Evolutionary conservation across 23 tunicate genomes (phyloP).

Genomic region (Styela plicata): DNA sequence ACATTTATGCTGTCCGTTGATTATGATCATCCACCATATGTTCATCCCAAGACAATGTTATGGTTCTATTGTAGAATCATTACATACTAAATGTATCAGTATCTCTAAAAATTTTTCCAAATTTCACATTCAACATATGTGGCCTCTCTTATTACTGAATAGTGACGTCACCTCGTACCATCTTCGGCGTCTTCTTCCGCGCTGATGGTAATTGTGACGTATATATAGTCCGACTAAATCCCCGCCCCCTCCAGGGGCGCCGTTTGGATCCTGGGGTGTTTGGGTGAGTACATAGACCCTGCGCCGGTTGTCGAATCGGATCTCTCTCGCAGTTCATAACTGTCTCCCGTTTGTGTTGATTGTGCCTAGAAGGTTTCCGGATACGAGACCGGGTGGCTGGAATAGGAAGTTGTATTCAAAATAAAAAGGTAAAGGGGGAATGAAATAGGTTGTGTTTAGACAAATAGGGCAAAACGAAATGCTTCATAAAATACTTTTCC

Average conservation of each 20-base stretch:
- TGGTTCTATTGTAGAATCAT: no score
- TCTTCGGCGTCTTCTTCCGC: slow-evolving; percentile 21
- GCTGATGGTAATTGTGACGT: slow-evolving; percentile 25
- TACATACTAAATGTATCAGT: no score
- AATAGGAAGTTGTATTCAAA: background rate
- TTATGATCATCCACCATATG: no score
- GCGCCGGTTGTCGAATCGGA: slow-evolving; percentile 27
- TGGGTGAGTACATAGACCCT: slow-evolving; percentile 25
- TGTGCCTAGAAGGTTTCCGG: background rate
- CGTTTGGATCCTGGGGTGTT: background rate
- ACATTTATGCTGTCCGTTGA: no score
- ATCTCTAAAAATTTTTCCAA: no score
- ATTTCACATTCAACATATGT: no score
- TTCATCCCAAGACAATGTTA: no score
- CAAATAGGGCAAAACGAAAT: background rate
- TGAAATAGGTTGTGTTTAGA: background rate
- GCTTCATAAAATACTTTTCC: background rate
- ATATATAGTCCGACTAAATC: slow-evolving; percentile 20
- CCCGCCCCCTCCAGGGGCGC: background rate
- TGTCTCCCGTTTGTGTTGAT: slow-evolving; percentile 23
- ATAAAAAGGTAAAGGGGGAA: background rate
- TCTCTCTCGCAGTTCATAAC: slow-evolving; percentile 27
- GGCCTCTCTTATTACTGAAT: no score
- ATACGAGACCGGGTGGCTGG: slow-evolving; percentile 15
- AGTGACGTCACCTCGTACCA: background rate